A percentile compares a stretch with the other conserved stretches of the same genome.
phyloP scores from a whole-genome alignment of 2,797 vertebrate genomes.

The Channa striata region DNA sequence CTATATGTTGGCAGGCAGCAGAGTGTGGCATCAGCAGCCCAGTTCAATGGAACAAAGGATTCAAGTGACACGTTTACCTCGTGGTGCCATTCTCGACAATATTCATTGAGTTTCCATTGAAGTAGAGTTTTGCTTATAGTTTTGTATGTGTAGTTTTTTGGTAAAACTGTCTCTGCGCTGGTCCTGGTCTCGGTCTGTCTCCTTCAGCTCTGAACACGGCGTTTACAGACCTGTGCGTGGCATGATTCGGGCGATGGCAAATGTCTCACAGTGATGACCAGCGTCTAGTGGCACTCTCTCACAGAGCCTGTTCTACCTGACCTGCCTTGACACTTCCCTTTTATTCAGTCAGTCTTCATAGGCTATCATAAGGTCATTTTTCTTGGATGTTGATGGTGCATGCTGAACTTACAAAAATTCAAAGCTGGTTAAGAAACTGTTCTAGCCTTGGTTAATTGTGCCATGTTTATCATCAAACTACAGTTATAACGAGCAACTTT shows the following conservation, averaged over 20 bases:
- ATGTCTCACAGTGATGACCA: neutral
- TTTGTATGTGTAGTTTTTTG: neutral
- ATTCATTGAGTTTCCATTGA: conserved; percentile 1
- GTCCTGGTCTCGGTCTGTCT: neutral
- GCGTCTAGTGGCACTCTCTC: too few relatives aligned
- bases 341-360: neutral
- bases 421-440: neutral
- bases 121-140: neutral
- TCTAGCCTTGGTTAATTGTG: neutral
- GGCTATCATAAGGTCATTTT: neutral
- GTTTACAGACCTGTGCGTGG: neutral
- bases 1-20: conserved; percentile 42
- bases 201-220: neutral
- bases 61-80: conserved; percentile 10
- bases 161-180: neutral
- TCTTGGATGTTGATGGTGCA: neutral
- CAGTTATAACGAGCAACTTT: conserved; percentile 10
- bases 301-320: too few relatives aligned
- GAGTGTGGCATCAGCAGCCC: conserved; percentile 32
- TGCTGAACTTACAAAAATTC: neutral
- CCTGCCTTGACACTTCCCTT: neutral
- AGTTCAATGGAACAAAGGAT: conserved; percentile 19
- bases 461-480: conserved; percentile 5
- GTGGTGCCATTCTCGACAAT: conserved; percentile 4
- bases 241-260: neutral